Evolutionary conservation across 2,113 vertebrate species (phyloP), one percentile per base, ranked within the genome.

Genomic region (Scatophagus argus): DNA sequence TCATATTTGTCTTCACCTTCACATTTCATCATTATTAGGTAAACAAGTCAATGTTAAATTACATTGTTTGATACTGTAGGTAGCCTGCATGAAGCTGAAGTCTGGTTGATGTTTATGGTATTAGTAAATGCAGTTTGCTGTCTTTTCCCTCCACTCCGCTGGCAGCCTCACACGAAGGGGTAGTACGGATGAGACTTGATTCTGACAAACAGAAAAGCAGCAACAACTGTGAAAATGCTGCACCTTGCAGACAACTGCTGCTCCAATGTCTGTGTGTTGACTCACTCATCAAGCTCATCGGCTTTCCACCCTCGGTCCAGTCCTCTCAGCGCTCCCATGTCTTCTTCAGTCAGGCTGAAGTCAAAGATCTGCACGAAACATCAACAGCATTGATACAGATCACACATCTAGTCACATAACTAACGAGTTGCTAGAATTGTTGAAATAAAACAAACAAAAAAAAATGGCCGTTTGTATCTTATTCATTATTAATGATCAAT

Each of bases 161-260:
- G 19, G 36, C 14, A 16, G 32, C 29, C 13, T 93, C 85, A 95
- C 4, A 67, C 61, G 69, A 94, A 95, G 3, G 94, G 94, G 74
- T 94, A 95, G 82, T 94, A 94, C 0, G 94, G 94, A 79, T 95
- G 94, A 77, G 91, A 89, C 81, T 89, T 87, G 68, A 92, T 0
- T 31, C 94, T 95, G 84, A 21, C 31, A 23, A 63, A 60, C 14
- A 82, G 16, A 82, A 75, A 17, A 67, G 19, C 31, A 41, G 0
- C 32, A 12, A 34, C 19, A 3, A 63, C 10, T 31, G 38, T 19
- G 23, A 54, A 14, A 31, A 32, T 8, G 19, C 19, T 52, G 44
- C 5, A 34, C 34, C 1, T 4, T 29, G 14, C 21, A 11, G 8
- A 2, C 1, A 3, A 21, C 6, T 1, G 1, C 6, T 16, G 21